Evolutionary conservation across 2,113 vertebrate genomes (phyloP).

Genomic region (Enhydra lutris): DNA sequence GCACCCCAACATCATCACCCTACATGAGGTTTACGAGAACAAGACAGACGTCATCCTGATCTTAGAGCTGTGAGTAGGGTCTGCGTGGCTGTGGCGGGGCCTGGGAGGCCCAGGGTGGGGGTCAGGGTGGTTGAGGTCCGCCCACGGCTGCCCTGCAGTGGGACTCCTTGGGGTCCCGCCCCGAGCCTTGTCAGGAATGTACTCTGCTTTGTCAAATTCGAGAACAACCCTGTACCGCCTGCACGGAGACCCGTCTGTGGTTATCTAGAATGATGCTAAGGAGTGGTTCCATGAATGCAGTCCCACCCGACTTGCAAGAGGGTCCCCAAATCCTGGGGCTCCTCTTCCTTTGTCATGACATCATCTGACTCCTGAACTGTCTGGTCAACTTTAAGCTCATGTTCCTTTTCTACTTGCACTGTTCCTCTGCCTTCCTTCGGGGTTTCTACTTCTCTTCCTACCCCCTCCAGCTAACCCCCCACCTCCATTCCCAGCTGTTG

Average conservation of each 20-base stretch:
- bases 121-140: not conserved
- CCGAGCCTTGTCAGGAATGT: not conserved
- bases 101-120: accelerated
- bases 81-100: accelerated
- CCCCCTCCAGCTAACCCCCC: too few relatives aligned
- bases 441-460: not conserved
- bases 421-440: not conserved
- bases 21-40: constrained; percentile 96
- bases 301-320: not conserved
- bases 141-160: not conserved
- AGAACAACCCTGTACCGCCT: not conserved
- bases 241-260: not conserved
- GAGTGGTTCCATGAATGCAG: accelerated
- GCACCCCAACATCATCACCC: constrained; percentile 95
- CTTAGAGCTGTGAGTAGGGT: constrained; percentile 95
- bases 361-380: not conserved
- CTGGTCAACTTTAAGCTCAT: not conserved
- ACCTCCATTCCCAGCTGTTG: not conserved
- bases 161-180: not conserved
- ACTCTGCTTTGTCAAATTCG: not conserved
- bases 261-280: not conserved
- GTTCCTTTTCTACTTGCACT: not conserved
- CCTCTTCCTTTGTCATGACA: not conserved
- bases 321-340: not conserved
- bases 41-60: constrained; percentile 97